Conservation (phyloP, 2,888 invertebrate species). For the Corythucha ciliata region DNA sequence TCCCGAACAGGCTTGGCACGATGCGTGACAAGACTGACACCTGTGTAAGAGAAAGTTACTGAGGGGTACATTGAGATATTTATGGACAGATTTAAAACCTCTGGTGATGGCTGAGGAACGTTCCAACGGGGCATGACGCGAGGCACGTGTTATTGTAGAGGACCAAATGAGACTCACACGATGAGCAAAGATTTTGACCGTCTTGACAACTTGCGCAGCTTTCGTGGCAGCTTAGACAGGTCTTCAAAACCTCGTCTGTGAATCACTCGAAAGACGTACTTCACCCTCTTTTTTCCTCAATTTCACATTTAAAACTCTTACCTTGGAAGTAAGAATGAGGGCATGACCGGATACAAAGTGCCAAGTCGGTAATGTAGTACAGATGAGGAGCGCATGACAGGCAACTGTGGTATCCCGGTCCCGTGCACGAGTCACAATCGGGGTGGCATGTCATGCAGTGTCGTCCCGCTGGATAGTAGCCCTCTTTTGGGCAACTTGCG, state of each 20-base stretch:
- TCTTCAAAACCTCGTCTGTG: constrained; percentile 21
- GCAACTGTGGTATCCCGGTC: constrained; percentile 27
- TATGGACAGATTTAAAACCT: too few relatives aligned
- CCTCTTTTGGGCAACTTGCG: constrained; percentile 23
- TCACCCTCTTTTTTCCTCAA: background rate
- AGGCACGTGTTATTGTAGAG: constrained; percentile 27
- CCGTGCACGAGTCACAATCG: constrained; percentile 27
- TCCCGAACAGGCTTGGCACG: constrained; percentile 25
- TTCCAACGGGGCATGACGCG: constrained; percentile 28
- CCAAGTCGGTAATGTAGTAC: constrained; percentile 28
- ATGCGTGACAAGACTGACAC: constrained; percentile 25
- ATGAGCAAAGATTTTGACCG: constrained; percentile 25
- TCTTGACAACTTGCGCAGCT: constrained; percentile 28
- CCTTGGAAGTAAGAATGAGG: constrained; percentile 30
- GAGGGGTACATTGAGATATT: too few relatives aligned
- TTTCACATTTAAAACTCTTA: constrained; percentile 3
- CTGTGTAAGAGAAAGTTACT: too few relatives aligned
- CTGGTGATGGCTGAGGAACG: constrained; percentile 22
- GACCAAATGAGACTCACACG: constrained; percentile 28
- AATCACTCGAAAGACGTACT: background rate
- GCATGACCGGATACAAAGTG: constrained; percentile 25
- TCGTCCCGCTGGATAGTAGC: constrained; percentile 23
- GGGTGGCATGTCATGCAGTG: constrained; percentile 24
- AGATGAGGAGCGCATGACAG: constrained; percentile 27
- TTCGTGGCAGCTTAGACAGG: constrained; percentile 27